Evolutionary conservation across 2,888 invertebrate species (phyloP).

Genomic region (Lepidocyrtoides sp.): DNA sequence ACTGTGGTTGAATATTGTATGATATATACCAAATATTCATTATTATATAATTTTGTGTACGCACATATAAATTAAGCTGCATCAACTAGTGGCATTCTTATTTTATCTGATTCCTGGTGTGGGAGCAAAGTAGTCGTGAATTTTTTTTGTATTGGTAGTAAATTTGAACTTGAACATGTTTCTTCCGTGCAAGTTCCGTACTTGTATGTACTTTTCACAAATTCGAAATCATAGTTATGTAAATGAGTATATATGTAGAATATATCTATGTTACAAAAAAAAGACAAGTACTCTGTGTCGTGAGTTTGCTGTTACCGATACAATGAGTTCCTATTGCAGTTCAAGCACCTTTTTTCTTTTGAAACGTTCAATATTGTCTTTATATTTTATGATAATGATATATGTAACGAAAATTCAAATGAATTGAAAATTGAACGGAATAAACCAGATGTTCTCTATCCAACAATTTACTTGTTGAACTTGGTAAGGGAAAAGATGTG

Average conservation of each 20-base stretch:
- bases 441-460: slow-evolving; percentile 59
- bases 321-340: neutral
- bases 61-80: neutral
- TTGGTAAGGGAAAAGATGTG: neutral
- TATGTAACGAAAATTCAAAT: slow-evolving; percentile 1
- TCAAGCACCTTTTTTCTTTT: slow-evolving; percentile 25
- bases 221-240: slow-evolving; percentile 1
- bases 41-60: neutral
- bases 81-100: slow-evolving; percentile 26
- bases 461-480: slow-evolving; percentile 48
- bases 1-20: neutral
- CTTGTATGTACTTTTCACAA: neutral
- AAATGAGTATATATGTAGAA: too few relatives aligned
- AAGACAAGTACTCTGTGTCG: slow-evolving; percentile 3
- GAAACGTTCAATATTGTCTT: too few relatives aligned
- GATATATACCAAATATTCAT: neutral
- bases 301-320: neutral
- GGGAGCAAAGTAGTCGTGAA: slow-evolving; percentile 55
- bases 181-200: neutral
- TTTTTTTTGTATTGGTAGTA: neutral
- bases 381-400: neutral
- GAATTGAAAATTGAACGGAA: slow-evolving; percentile 15
- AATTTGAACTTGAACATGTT: slow-evolving; percentile 15
- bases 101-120: slow-evolving; percentile 68
- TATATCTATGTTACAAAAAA: too few relatives aligned